phyloP scores from a whole-genome alignment of 2,797 vertebrate species.

The Leptoclinus maculatus region DNA sequence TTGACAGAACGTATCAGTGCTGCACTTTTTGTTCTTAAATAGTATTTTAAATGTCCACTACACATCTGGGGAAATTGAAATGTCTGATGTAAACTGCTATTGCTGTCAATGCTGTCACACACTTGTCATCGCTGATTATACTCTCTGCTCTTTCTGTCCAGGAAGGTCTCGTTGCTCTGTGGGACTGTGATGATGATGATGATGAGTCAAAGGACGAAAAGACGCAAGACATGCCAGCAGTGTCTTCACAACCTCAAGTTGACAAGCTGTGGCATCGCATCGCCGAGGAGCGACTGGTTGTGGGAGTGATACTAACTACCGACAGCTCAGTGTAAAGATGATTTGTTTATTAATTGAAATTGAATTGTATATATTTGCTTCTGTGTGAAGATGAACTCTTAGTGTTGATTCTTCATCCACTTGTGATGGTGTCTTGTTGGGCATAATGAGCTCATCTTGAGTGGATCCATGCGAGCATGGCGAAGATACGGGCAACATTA shows the following conservation, averaged over 20 bases:
- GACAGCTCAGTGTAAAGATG: conserved; percentile 84
- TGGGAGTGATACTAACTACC: conserved; percentile 86
- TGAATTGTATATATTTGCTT: neutral
- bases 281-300: conserved; percentile 86
- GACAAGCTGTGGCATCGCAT: conserved; percentile 91
- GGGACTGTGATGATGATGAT: conserved; percentile 84
- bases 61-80: conserved; percentile 42
- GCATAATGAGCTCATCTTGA: conserved; percentile 34
- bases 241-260: conserved; percentile 76
- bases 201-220: conserved; percentile 73
- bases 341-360: conserved; percentile 22
- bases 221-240: conserved; percentile 56
- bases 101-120: conserved; percentile 56
- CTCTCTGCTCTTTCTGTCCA: conserved; percentile 68
- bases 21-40: neutral
- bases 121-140: conserved; percentile 63
- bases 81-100: conserved; percentile 46
- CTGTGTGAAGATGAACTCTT: neutral
- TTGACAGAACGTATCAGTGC: neutral
- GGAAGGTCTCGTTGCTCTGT: conserved; percentile 91
- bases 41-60: conserved; percentile 3
- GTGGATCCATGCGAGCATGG: conserved; percentile 21
- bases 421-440: conserved; percentile 13
- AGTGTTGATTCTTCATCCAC: neutral
- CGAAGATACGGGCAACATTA: conserved; percentile 35